phyloP scores from a whole-genome alignment of 2,888 invertebrate genomes.

The Plemyria rubiginata region DNA sequence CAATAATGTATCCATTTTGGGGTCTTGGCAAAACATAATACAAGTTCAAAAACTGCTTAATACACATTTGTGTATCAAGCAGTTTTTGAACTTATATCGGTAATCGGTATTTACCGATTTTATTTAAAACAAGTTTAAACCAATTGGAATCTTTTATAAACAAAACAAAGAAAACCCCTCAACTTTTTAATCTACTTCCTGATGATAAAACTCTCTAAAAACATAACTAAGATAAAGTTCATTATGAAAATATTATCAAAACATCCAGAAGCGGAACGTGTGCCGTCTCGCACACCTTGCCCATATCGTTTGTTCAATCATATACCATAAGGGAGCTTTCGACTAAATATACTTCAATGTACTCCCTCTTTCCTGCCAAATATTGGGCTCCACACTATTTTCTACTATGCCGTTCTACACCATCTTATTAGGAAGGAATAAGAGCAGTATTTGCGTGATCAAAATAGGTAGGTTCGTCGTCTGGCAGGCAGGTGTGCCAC shows the following conservation, averaged over 20 bases:
- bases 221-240: slow-evolving; percentile 45
- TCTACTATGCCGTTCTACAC: slow-evolving; percentile 36
- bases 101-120: too few species aligned
- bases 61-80: too few species aligned
- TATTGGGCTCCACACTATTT: slow-evolving; percentile 65
- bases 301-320: slow-evolving; percentile 79
- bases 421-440: slow-evolving; percentile 53
- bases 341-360: slow-evolving; percentile 83
- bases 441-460: slow-evolving; percentile 46
- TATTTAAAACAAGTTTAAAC: background rate
- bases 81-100: too few species aligned
- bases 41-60: too few species aligned
- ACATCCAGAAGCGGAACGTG: slow-evolving; percentile 60
- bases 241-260: slow-evolving; percentile 56
- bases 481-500: slow-evolving; percentile 76
- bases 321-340: slow-evolving; percentile 72
- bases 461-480: slow-evolving; percentile 44
- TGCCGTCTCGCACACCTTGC: slow-evolving; percentile 75
- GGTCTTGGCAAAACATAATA: too few species aligned
- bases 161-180: background rate
- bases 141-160: slow-evolving; percentile 26
- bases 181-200: slow-evolving; percentile 1
- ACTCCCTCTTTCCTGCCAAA: slow-evolving; percentile 84
- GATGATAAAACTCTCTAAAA: slow-evolving; percentile 20
- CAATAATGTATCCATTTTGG: too few species aligned